Evolutionary conservation across 2,797 vertebrate species (phyloP).

Genomic region (Melanotaenia trifasciata): DNA sequence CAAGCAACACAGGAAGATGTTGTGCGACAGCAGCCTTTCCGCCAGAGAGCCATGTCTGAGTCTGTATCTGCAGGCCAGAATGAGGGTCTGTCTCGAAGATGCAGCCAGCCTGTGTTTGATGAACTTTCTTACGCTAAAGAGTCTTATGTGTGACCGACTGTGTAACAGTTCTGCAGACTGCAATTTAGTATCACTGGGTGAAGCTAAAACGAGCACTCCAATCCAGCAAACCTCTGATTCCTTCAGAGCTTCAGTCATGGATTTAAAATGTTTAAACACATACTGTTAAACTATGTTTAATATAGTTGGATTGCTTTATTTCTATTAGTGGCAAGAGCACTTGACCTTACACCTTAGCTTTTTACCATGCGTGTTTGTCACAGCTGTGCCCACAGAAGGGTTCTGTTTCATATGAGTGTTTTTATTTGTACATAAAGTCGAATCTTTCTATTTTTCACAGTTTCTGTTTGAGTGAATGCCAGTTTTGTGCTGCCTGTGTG

Average conservation of each 20-base stretch:
- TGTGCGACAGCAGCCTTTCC: constrained; percentile 66
- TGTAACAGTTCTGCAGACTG: constrained; percentile 6
- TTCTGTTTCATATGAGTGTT: constrained; percentile 10
- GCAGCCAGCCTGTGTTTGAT: constrained; percentile 90
- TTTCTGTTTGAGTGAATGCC: constrained; percentile 60
- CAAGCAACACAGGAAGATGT: constrained; percentile 22
- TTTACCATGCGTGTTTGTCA: background rate
- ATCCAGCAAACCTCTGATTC: background rate
- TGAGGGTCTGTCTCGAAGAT: constrained; percentile 77
- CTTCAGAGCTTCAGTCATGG: background rate
- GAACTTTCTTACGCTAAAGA: constrained; percentile 90
- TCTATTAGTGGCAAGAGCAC: background rate
- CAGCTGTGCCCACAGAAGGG: constrained; percentile 6
- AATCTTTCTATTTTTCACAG: constrained; percentile 13
- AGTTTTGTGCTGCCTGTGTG: constrained; percentile 40
- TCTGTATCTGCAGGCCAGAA: constrained; percentile 73
- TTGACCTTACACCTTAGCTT: background rate
- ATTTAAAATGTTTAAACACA: background rate
- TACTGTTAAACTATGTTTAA: background rate
- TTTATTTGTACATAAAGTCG: constrained; percentile 4
- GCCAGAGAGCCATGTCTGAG: constrained; percentile 88
- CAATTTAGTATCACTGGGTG: constrained; percentile 17
- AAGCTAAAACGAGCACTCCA: constrained; percentile 2
- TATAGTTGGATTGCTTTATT: background rate
- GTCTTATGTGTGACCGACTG: constrained; percentile 88